These are phyloP conservation scores for Linnaemya tessellans DNA, from an alignment of 2,888 invertebrate species.

Conservation along the genomic window DNA sequence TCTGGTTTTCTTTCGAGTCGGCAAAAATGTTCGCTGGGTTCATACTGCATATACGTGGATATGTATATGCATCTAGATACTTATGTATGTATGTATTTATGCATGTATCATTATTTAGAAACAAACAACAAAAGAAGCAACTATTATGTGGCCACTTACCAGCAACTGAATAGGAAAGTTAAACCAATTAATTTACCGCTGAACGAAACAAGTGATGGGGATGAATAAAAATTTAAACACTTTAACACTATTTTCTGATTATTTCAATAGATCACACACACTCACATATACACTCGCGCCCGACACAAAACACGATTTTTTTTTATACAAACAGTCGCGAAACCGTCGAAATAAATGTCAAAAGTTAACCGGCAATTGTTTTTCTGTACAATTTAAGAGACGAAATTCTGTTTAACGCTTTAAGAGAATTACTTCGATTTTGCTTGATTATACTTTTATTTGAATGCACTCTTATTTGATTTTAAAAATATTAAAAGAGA, in stretches of 20 bases:
- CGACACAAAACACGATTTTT: slow-evolving; percentile 20
- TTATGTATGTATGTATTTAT: neutral
- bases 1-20: too few relatives aligned
- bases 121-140: neutral
- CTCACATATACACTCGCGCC: slow-evolving; percentile 16
- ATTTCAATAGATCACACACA: slow-evolving; percentile 39
- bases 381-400: slow-evolving; percentile 42
- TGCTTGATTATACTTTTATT: neutral
- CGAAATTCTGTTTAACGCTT: neutral
- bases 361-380: slow-evolving; percentile 67
- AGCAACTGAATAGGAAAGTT: slow-evolving; percentile 55
- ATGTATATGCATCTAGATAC: neutral
- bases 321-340: slow-evolving; percentile 17
- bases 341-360: slow-evolving; percentile 60
- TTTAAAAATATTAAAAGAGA: neutral
- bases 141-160: slow-evolving; percentile 60
- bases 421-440: slow-evolving; percentile 48
- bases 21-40: too few relatives aligned
- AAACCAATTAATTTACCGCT: slow-evolving; percentile 65
- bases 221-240: slow-evolving; percentile 64
- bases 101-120: neutral
- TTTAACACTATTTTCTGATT: slow-evolving; percentile 57
- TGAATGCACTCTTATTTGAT: neutral
- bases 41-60: too few relatives aligned
- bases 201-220: slow-evolving; percentile 46